Percentiles rank a stretch among this genome's conserved stretches.
Evolutionary conservation across 2,888 invertebrate species (phyloP).

Genomic region (Drosophila pegasa): DNA sequence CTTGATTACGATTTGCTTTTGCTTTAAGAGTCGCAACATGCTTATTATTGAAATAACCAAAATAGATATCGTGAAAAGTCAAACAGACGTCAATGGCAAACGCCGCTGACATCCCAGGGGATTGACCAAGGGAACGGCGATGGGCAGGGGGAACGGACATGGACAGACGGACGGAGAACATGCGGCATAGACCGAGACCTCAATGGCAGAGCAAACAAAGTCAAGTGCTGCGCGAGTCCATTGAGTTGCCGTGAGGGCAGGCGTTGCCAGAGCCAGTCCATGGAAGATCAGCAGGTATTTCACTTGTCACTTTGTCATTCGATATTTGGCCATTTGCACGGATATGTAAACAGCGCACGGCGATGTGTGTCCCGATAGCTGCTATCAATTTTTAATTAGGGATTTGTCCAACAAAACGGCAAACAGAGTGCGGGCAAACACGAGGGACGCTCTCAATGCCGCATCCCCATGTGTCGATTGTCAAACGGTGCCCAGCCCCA

Average conservation of each 20-base stretch:
- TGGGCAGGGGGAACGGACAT: constrained; percentile 3
- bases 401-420: constrained; percentile 64
- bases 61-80: constrained; percentile 42
- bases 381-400: constrained; percentile 69
- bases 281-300: constrained; percentile 19
- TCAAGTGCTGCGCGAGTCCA: constrained; percentile 57
- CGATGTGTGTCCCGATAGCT: constrained; percentile 7
- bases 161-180: constrained; percentile 3
- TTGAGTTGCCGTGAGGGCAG: not conserved
- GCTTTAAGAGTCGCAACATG: constrained; percentile 22
- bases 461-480: constrained; percentile 14
- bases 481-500: constrained; percentile 26
- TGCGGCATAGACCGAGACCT: constrained; percentile 36
- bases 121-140: not conserved
- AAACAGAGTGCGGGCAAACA: constrained; percentile 49
- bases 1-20: constrained; percentile 5
- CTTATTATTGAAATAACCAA: constrained; percentile 43
- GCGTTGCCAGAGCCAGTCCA: constrained; percentile 11
- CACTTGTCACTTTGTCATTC: not conserved
- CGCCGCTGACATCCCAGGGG: constrained; percentile 35
- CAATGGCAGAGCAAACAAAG: constrained; percentile 66
- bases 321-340: not conserved
- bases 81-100: constrained; percentile 27
- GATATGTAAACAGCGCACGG: constrained; percentile 18
- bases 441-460: constrained; percentile 37